Percentiles rank a stretch among this genome's conserved stretches.
phyloP scores from a whole-genome alignment of 2,888 invertebrate species.

The Zhuqinia jingwanae region DNA sequence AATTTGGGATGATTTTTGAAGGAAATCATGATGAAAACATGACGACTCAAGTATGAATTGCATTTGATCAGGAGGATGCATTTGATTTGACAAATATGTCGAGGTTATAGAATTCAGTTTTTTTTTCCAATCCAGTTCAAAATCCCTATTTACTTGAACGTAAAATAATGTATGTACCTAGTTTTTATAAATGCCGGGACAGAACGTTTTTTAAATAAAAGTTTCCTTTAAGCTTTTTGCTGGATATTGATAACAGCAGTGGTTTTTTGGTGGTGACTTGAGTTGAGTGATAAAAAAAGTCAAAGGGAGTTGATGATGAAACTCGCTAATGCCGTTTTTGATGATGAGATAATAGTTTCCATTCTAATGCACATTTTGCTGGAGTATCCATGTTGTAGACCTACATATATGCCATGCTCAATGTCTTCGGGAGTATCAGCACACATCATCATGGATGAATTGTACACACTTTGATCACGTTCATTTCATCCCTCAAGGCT shows the following conservation, averaged over 20 bases:
- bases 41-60: neutral
- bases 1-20: neutral
- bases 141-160: neutral
- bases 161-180: too few relatives aligned
- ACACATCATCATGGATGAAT: constrained; percentile 40
- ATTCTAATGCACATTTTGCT: constrained; percentile 44
- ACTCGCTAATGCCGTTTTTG: constrained; percentile 36
- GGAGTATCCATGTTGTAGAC: constrained; percentile 16
- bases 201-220: too few relatives aligned
- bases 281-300: constrained; percentile 33
- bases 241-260: neutral
- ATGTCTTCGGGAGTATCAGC: too few relatives aligned
- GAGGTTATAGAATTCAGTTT: neutral
- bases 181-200: too few relatives aligned
- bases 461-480: constrained; percentile 54
- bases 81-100: neutral
- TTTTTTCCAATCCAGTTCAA: neutral
- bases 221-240: neutral
- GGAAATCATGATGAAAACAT: neutral
- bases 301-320: constrained; percentile 42
- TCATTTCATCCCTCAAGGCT: constrained; percentile 65
- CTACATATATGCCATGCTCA: neutral
- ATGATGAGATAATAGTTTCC: constrained; percentile 56
- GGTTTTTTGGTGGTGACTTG: constrained; percentile 25
- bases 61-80: neutral